Evolutionary conservation across 37 sponge, comb jelly and placozoan species (phyloP).

Genomic region (Diacarnus erythraeanus): DNA sequence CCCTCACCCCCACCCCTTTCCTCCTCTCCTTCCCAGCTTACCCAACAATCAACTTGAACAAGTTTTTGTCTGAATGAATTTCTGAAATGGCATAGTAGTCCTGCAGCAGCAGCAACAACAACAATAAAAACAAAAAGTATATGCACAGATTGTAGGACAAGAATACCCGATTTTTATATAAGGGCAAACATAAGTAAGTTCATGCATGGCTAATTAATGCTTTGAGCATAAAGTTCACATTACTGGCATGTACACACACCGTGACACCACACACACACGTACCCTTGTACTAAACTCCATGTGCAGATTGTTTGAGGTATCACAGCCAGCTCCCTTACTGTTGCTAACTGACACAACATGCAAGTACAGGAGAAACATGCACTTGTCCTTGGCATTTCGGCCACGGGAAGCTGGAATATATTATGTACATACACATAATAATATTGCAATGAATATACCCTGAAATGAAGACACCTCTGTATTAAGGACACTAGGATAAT

Average conservation of each 20-base stretch:
- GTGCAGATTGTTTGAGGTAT: constrained; percentile 32
- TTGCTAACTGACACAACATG: constrained; percentile 74
- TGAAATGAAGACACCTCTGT: too few relatives aligned
- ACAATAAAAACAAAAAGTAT: too few relatives aligned
- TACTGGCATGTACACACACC: constrained; percentile 6
- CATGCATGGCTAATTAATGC: too few relatives aligned
- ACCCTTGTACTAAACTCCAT: constrained; percentile 80
- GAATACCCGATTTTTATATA: too few relatives aligned
- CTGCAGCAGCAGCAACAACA: constrained; percentile 44
- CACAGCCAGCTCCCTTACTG: constrained; percentile 20
- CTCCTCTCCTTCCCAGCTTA: too few relatives aligned
- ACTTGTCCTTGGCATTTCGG: constrained; percentile 78
- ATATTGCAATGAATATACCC: too few relatives aligned
- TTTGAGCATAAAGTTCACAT: too few relatives aligned
- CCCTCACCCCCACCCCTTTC: too few relatives aligned
- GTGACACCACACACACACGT: background rate
- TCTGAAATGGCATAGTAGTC: constrained; percentile 80
- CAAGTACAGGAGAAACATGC: constrained; percentile 91
- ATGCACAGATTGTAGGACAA: too few relatives aligned
- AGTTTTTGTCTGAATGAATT: constrained; percentile 69
- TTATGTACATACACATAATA: too few relatives aligned
- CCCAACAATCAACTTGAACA: constrained; percentile 78
- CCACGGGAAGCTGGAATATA: constrained; percentile 29
- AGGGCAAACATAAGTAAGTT: too few relatives aligned
- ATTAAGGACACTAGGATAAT: too few relatives aligned